Evolutionary conservation across 2,888 invertebrate genomes (phyloP).

Genomic region (Allacma fusca): DNA sequence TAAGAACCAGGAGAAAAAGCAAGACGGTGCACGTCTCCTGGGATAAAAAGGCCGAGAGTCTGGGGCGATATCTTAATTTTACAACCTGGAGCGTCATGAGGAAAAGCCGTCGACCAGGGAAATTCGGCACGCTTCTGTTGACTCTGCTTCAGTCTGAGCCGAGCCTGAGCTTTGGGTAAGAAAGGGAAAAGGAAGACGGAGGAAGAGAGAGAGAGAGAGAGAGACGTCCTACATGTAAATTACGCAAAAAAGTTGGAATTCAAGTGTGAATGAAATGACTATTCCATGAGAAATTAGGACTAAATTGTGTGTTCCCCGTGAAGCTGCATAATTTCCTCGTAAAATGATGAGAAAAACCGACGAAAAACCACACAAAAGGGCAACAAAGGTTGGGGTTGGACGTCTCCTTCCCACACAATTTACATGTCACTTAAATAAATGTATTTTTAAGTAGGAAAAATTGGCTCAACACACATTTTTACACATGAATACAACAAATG

Average conservation of each 20-base stretch:
- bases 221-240: slow-evolving; percentile 44
- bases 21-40: background rate
- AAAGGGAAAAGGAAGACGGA: background rate
- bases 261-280: slow-evolving; percentile 43
- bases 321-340: slow-evolving; percentile 52
- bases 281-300: slow-evolving; percentile 47
- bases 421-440: slow-evolving; percentile 54
- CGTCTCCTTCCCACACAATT: slow-evolving; percentile 52
- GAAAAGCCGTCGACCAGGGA: slow-evolving; percentile 43
- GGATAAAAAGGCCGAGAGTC: slow-evolving; percentile 17
- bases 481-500: slow-evolving; percentile 17
- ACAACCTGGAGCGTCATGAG: slow-evolving; percentile 40
- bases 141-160: background rate
- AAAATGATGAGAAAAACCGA: slow-evolving; percentile 52
- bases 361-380: slow-evolving; percentile 53
- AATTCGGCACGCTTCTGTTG: slow-evolving; percentile 49
- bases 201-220: slow-evolving; percentile 13
- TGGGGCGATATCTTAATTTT: slow-evolving; percentile 43
- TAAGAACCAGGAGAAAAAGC: background rate
- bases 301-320: slow-evolving; percentile 49
- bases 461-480: slow-evolving; percentile 40
- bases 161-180: slow-evolving; percentile 31
- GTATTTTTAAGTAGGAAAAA: slow-evolving; percentile 54
- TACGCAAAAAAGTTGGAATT: slow-evolving; percentile 42
- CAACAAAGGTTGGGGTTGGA: slow-evolving; percentile 49